phyloP scores from a whole-genome alignment of 1,140 invertebrate species.

The Anastrepha ludens region DNA sequence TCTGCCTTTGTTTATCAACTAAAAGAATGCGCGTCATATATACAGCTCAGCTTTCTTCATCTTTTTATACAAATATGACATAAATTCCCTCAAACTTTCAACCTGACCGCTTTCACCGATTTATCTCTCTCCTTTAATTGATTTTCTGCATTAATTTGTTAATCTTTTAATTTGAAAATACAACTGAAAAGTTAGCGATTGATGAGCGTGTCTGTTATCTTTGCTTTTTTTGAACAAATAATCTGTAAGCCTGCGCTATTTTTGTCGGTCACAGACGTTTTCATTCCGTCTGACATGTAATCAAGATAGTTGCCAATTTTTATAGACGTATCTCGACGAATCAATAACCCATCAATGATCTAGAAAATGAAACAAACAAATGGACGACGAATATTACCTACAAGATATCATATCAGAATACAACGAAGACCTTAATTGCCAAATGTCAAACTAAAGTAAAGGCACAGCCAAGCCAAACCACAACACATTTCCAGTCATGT shows the following conservation, averaged over 20 bases:
- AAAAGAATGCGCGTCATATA: too few relatives aligned
- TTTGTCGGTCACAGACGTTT: not conserved
- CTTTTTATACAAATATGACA: too few relatives aligned
- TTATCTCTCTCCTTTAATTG: too few relatives aligned
- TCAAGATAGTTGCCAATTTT: not conserved
- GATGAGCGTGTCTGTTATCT: not conserved
- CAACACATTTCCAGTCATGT: not conserved
- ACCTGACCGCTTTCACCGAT: too few relatives aligned
- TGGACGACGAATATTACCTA: not conserved
- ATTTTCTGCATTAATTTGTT: too few relatives aligned
- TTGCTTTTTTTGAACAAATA: not conserved
- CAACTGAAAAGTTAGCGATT: not conserved
- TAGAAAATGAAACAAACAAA: slow-evolving; percentile 19
- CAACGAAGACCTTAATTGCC: not conserved
- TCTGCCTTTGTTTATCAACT: too few relatives aligned
- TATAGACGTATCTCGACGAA: slow-evolving; percentile 7
- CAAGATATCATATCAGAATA: slow-evolving; percentile 5
- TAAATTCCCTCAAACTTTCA: too few relatives aligned
- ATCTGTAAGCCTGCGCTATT: not conserved
- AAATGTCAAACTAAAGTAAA: slow-evolving; percentile 14
- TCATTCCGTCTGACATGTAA: slow-evolving; percentile 20
- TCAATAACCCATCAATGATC: not conserved
- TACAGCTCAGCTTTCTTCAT: too few relatives aligned
- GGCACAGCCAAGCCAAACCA: not conserved
- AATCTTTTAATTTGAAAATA: not conserved